These are phyloP conservation scores for Desoria tigrina DNA, from an alignment of 2,888 invertebrate species.

Conservation along the genomic window DNA sequence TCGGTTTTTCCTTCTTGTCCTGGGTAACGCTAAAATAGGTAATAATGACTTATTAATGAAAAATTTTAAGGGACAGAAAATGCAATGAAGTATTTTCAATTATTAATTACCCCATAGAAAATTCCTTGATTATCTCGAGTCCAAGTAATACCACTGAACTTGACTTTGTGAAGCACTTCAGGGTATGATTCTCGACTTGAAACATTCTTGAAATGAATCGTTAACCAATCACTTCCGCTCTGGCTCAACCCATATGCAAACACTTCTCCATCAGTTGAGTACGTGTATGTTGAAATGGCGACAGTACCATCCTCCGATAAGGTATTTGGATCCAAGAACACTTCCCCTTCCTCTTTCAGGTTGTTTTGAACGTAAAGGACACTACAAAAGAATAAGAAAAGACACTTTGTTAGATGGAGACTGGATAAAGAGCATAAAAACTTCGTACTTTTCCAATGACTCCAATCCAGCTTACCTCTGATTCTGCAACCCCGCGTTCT, in stretches of 20 bases:
- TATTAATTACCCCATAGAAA: constrained; percentile 7
- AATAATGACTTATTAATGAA: constrained; percentile 12
- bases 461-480: constrained; percentile 73
- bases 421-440: neutral
- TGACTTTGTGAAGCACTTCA: constrained; percentile 87
- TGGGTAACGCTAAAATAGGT: constrained; percentile 69
- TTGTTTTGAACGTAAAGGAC: constrained; percentile 86
- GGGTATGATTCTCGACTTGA: constrained; percentile 78
- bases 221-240: constrained; percentile 96
- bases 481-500: constrained; percentile 94
- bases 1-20: constrained; percentile 80
- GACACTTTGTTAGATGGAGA: neutral
- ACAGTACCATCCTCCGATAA: constrained; percentile 89
- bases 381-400: constrained; percentile 63
- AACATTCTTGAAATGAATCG: constrained; percentile 78
- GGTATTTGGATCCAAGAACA: constrained; percentile 92
- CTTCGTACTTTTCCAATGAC: no score
- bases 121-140: constrained; percentile 88
- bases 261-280: constrained; percentile 87
- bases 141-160: constrained; percentile 90
- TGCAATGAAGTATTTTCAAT: no score
- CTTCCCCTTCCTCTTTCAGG: constrained; percentile 71
- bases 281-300: constrained; percentile 72
- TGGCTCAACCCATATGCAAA: constrained; percentile 90
- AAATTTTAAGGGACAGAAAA: constrained; percentile 14